Evolutionary conservation across 2,797 vertebrate species (phyloP).

Genomic region (Cephalopachus bancanus): DNA sequence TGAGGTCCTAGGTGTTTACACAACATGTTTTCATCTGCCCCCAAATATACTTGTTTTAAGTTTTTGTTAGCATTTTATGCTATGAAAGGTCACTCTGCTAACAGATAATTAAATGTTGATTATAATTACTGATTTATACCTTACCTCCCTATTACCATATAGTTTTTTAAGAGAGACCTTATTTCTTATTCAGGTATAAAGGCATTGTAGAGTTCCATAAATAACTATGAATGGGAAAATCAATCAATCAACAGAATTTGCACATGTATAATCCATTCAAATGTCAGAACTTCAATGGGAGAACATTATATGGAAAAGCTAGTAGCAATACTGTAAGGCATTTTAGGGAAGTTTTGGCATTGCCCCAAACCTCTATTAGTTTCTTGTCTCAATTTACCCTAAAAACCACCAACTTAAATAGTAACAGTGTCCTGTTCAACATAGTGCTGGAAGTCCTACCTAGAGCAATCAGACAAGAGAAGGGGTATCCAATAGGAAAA

Average conservation of each 20-base stretch:
- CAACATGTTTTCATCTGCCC: background rate
- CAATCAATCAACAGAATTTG: background rate
- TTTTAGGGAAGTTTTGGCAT: background rate
- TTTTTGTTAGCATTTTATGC: background rate
- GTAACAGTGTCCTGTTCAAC: no score
- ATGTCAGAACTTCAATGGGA: constrained; percentile 28
- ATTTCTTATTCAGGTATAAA: background rate
- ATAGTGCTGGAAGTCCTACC: no score
- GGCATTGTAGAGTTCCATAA: background rate
- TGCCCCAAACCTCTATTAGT: background rate
- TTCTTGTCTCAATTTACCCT: background rate
- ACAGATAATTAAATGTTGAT: constrained; percentile 2
- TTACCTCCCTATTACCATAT: constrained; percentile 4
- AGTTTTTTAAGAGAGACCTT: background rate
- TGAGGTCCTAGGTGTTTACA: background rate
- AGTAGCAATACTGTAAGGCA: background rate
- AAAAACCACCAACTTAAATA: constrained; percentile 19
- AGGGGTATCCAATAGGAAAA: no score
- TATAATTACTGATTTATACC: constrained; percentile 11
- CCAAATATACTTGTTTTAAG: background rate
- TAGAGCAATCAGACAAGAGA: no score
- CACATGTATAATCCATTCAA: background rate
- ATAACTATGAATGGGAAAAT: constrained; percentile 17
- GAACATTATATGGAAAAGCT: background rate
- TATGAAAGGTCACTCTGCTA: background rate